Evolutionary conservation across 2,113 vertebrate genomes (phyloP).

Genomic region (Dipodomys spectabilis): DNA sequence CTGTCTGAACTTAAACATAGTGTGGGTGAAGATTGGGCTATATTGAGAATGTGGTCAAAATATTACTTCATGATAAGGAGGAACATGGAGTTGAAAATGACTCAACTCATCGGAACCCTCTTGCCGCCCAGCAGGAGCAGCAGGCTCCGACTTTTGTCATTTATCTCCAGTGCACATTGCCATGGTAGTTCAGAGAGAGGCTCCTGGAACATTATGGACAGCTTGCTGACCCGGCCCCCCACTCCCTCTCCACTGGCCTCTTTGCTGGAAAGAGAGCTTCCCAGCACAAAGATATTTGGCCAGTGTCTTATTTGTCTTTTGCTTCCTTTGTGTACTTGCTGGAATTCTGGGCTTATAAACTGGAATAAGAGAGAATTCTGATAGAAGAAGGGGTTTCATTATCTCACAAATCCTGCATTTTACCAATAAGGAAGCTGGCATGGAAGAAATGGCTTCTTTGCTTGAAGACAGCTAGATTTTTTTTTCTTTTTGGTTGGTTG

Average conservation of each 20-base stretch:
- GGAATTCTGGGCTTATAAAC: not conserved
- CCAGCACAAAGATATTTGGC: not conserved
- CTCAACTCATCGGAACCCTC: no score
- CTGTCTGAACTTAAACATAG: not conserved
- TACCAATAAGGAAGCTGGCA: not conserved
- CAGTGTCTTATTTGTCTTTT: not conserved
- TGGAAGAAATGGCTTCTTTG: not conserved
- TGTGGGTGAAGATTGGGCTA: not conserved
- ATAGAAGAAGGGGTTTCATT: not conserved
- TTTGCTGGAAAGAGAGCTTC: not conserved
- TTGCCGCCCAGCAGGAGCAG: not conserved
- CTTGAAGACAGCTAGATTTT: conserved; percentile 3
- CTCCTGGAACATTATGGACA: not conserved
- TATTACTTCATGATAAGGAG: not conserved
- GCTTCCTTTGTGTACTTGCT: not conserved
- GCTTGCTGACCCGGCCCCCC: not conserved
- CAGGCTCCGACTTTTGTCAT: not conserved
- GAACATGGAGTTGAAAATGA: not conserved
- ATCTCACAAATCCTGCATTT: not conserved
- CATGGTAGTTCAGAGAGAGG: not conserved
- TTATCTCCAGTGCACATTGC: not conserved
- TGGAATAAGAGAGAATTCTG: not conserved
- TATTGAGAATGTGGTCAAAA: not conserved
- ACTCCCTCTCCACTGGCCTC: not conserved
- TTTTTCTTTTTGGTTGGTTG: not conserved